Conservation (phyloP, 2,113 vertebrate genomes). For the Hassar affinis region DNA sequence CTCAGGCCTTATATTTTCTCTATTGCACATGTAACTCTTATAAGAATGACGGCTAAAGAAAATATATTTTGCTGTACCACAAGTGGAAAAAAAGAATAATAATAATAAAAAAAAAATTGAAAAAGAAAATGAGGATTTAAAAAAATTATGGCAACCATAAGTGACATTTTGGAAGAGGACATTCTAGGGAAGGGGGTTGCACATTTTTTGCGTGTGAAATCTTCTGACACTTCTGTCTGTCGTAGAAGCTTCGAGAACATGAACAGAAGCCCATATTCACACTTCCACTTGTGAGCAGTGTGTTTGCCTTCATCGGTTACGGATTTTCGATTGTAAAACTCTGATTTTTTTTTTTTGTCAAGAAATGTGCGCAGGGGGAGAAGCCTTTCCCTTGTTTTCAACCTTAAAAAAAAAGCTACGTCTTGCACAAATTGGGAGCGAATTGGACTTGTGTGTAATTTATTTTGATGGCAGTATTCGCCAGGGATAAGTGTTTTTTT, state of each 20-base stretch:
- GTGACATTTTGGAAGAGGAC: conserved; percentile 69
- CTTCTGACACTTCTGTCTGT: conserved; percentile 86
- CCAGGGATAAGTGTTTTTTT: conserved; percentile 58
- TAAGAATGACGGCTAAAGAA: conserved; percentile 97
- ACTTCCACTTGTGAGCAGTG: conserved; percentile 79
- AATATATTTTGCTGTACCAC: conserved; percentile 99
- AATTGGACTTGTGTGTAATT: conserved; percentile 76
- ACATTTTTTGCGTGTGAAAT: conserved; percentile 74
- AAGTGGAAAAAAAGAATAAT: conserved; percentile 89
- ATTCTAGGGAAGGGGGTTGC: conserved; percentile 83
- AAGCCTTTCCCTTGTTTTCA: conserved; percentile 43
- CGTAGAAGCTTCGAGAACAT: conserved; percentile 82
- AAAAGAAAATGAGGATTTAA: conserved; percentile 42
- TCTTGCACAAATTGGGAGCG: conserved; percentile 71
- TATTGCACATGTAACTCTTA: conserved; percentile 99
- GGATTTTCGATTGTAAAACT: conserved; percentile 59
- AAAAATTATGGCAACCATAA: conserved; percentile 82
- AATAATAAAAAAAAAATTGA: conserved; percentile 46
- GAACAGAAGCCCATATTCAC: conserved; percentile 75
- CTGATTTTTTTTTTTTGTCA: conserved; percentile 19
- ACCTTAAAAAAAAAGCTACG: conserved; percentile 48
- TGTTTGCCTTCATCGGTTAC: conserved; percentile 71
- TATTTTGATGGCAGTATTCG: conserved; percentile 74
- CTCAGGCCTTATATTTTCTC: conserved; percentile 99
- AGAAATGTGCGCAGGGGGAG: conserved; percentile 26